These are phyloP conservation scores for Drosophila sproati DNA, from an alignment of 1,140 invertebrate species.

Conservation along the genomic window DNA sequence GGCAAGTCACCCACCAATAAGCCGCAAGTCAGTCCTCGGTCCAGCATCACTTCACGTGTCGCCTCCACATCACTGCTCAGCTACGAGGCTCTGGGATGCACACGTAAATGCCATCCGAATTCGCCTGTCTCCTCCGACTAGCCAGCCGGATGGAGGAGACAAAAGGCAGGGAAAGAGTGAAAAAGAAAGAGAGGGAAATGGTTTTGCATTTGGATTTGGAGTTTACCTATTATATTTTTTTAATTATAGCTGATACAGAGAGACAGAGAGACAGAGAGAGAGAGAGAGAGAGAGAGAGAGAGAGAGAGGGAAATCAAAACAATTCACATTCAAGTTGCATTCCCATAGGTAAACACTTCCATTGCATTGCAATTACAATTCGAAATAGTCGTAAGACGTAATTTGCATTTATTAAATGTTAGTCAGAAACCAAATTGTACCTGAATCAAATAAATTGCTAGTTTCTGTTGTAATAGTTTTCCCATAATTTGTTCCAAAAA, in stretches of 20 bases:
- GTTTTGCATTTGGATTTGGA: too few species aligned
- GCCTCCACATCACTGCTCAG: constrained; percentile 24
- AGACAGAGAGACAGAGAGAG: neutral
- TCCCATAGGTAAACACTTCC: too few species aligned
- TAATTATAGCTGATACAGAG: neutral
- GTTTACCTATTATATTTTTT: neutral
- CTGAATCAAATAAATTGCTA: neutral
- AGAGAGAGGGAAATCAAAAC: too few species aligned
- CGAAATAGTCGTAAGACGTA: too few species aligned
- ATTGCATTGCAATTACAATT: too few species aligned
- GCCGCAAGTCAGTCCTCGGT: constrained; percentile 7
- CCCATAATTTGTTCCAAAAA: too few species aligned
- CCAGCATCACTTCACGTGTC: neutral
- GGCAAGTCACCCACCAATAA: constrained; percentile 54
- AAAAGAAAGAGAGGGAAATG: too few species aligned
- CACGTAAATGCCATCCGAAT: constrained; percentile 34
- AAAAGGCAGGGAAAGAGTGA: neutral
- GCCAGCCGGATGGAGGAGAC: neutral
- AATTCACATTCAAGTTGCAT: too few species aligned
- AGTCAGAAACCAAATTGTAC: neutral
- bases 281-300: neutral
- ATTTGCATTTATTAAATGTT: neutral
- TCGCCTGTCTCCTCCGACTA: constrained; percentile 38
- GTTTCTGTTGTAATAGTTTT: neutral
- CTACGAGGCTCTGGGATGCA: constrained; percentile 19